Base-by-base conservation (phyloP, 1,140 invertebrate species). In the Hestina assimilis region DNA sequence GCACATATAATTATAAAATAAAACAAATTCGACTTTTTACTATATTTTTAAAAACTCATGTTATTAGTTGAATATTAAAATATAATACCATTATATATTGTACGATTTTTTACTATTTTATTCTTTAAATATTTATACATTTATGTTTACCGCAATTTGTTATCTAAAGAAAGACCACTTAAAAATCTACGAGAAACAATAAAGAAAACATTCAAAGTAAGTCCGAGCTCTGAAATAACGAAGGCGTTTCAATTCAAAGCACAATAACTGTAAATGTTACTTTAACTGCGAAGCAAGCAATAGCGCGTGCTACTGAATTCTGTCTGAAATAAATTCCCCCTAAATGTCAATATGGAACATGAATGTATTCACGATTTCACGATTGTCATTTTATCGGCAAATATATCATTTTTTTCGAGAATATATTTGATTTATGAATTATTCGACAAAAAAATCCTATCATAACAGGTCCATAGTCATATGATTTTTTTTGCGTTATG, bases 401-500 rank as follows among this genome's bases (percentile, higher is more conserved):
- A 79, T 79, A 72, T 71, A 74, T 78, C 60, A 74, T 66, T 67
- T 71, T n/a, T 72, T 74, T 70, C 68, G 67, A 70, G 63, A 63
- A 59, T 61, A 65, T 67, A 56, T 56, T 47, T 72, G 64, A 75
- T 70, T 70, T 74, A 74, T 73, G 42, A 63, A 67, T 29, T 20
- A 12, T 45, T 1, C 15, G 21, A 45, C 14, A 12, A 17, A 45
- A 1, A 4, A 46, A 69, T 70, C 63, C 64, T 72, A 60, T 59
- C 45, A 59, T 58, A 52, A 56, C 51, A 52, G 53, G 35, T 42
- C 41, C 21, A 26, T 26, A n/a, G n/a, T n/a, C n/a, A n/a, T n/a
- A n/a, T n/a, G n/a, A n/a, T n/a, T n/a, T n/a, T n/a, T n/a, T n/a
- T n/a, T n/a, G n/a, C n/a, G n/a, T n/a, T n/a, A n/a, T n/a, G n/a